These are phyloP conservation scores for Miichthys miiuy DNA, from an alignment of 2,797 vertebrate species.

Conservation along the genomic window DNA sequence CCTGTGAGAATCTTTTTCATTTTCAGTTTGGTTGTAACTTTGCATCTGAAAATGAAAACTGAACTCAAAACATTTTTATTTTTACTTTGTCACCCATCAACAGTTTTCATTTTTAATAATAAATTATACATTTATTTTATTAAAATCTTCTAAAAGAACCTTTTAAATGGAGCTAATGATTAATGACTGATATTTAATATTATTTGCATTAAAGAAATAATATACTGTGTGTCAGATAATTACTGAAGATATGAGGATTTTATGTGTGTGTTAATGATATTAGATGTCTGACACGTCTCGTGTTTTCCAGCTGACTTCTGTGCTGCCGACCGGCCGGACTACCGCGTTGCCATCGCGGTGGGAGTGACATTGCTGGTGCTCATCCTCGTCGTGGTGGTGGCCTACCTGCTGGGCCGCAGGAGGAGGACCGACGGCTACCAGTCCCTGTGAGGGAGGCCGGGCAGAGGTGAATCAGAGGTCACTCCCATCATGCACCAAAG, in stretches of 20 bases:
- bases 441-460: slow-evolving; percentile 81
- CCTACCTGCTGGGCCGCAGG: slow-evolving; percentile 83
- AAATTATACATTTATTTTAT: too few relatives aligned
- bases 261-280: not conserved
- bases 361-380: slow-evolving; percentile 87
- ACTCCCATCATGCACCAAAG: not conserved
- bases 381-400: slow-evolving; percentile 86
- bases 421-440: slow-evolving; percentile 85
- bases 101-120: too few relatives aligned
- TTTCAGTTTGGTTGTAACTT: too few relatives aligned
- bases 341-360: slow-evolving; percentile 86
- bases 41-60: too few relatives aligned
- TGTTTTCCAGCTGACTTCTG: slow-evolving; percentile 82
- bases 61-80: too few relatives aligned
- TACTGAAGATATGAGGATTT: not conserved
- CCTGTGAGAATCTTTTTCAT: too few relatives aligned
- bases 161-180: not conserved
- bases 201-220: not conserved
- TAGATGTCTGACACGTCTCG: slow-evolving; percentile 10
- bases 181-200: not conserved
- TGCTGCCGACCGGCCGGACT: slow-evolving; percentile 66
- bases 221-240: not conserved
- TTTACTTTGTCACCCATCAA: too few relatives aligned
- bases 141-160: not conserved
- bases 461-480: not conserved